These are phyloP conservation scores for Mungos mungo DNA, from an alignment of 2,113 vertebrate genomes.

Conservation along the genomic window DNA sequence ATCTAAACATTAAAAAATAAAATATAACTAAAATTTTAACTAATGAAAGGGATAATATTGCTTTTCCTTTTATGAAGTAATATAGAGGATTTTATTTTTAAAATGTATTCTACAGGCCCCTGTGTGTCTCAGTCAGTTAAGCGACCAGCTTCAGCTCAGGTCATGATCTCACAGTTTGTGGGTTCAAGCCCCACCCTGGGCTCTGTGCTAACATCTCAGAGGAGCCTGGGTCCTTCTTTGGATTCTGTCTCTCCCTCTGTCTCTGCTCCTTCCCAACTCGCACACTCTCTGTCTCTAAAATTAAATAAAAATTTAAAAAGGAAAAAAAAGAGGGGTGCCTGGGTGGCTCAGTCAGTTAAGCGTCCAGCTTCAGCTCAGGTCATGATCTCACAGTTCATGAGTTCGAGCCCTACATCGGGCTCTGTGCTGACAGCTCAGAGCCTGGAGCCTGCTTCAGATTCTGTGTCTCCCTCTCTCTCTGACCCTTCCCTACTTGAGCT, in stretches of 20 bases:
- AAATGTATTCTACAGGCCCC: background rate
- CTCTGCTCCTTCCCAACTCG: background rate
- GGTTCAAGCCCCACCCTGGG: background rate
- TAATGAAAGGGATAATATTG: background rate
- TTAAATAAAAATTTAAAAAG: too few relatives aligned
- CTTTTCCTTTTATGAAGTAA: background rate
- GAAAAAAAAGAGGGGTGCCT: background rate
- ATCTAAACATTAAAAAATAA: too few relatives aligned
- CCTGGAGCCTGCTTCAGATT: background rate
- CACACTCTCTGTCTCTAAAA: too few relatives aligned
- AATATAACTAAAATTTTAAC: background rate
- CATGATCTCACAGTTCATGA: background rate
- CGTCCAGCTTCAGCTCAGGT: background rate
- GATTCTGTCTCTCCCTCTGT: background rate
- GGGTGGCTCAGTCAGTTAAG: background rate
- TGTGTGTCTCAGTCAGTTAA: background rate
- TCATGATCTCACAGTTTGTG: background rate
- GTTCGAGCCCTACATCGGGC: fast-evolving
- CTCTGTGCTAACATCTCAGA: background rate
- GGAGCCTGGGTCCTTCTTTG: background rate
- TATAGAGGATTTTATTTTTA: background rate
- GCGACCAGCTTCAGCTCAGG: background rate
- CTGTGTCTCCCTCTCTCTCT: background rate
- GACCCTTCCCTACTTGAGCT: background rate
- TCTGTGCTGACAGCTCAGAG: background rate